A percentile compares a stretch with the other conserved stretches of the same genome.
Evolutionary conservation across 2,888 invertebrate species (phyloP).

Genomic region (Iselma pallidipennis): DNA sequence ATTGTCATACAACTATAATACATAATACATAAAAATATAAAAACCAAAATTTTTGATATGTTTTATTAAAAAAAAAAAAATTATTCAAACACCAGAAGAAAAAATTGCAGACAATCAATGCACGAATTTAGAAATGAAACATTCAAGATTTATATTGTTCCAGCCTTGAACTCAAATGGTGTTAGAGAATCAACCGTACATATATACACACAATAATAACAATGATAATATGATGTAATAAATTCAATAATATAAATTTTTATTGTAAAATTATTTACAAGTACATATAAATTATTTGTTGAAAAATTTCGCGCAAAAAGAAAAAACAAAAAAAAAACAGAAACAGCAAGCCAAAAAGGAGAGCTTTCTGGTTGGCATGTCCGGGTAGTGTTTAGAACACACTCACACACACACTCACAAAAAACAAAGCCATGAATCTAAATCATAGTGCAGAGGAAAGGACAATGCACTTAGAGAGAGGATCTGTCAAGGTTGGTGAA

Average conservation of each 20-base stretch:
- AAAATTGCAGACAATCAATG: slow-evolving; percentile 28
- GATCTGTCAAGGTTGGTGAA: slow-evolving; percentile 30
- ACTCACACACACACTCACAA: slow-evolving; percentile 3
- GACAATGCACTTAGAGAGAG: slow-evolving; percentile 29
- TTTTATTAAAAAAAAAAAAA: neutral
- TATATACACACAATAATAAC: no score
- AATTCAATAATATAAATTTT: slow-evolving; percentile 28
- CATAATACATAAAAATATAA: no score
- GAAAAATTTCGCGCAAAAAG: no score
- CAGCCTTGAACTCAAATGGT: slow-evolving; percentile 32
- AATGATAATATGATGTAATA: slow-evolving; percentile 44
- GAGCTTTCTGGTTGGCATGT: slow-evolving; percentile 12
- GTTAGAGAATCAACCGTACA: slow-evolving; percentile 25
- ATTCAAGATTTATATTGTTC: slow-evolving; percentile 27
- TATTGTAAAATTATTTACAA: slow-evolving; percentile 11
- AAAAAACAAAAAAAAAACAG: slow-evolving; percentile 10
- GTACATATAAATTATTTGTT: neutral
- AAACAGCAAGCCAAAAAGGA: slow-evolving; percentile 7
- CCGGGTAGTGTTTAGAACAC: slow-evolving; percentile 15
- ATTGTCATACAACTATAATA: no score
- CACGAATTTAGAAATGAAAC: slow-evolving; percentile 19
- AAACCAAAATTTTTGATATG: neutral
- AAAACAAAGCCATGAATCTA: slow-evolving; percentile 15
- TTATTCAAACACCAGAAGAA: neutral
- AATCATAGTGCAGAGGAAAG: slow-evolving; percentile 26